Evolutionary conservation across 2,888 invertebrate species (phyloP), one percentile per base, ranked within the genome.

Genomic region (Maniola hyperantus): DNA sequence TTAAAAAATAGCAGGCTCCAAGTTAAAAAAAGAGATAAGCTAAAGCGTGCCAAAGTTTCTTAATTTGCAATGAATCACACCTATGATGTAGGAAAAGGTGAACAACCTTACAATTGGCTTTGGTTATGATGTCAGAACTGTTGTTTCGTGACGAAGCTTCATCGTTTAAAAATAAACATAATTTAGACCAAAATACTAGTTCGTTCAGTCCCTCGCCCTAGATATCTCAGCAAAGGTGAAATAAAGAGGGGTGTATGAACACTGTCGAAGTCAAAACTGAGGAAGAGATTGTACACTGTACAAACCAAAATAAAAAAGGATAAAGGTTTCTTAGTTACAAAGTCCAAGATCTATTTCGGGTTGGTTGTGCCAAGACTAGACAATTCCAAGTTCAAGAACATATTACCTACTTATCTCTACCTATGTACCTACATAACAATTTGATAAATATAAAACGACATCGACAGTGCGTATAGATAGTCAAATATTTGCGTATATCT

Each of bases 51-150:
- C 20, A 57, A 55, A 57, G 39, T 57, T 2, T 39, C 42, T 42
- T 13, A 39, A 20, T 42, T 20, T 42, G 20, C 11, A 57, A 57
- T 57, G 57, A 57, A 39, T 57, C 57, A 57, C 13, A 18, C 15
- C 55, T 39, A 42, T 20, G 42, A 57, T 39, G 39, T 42, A 42
- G 18, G 20, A 33, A 57, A 57, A 57, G 57, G 57, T 57, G 20
- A 57, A 42, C 20, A 57, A 57, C 57, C 57, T 42, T 11, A 11
- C 13, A 42, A 57, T 55, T 54, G 42, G 42, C 13, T 20, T 57
- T 26, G 20, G 42, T 57, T 10, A 2, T 20, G 57, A 57, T 20
- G 39, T 57, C 42, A 54, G 33, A 26, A n/a, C 18, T 13, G 11
- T 7, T 57, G 18, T 48, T 48, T 18, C 15, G 6, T 42, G 36